Evolutionary conservation across 2,113 vertebrate species (phyloP).

Genomic region (Pterocles gutturalis): DNA sequence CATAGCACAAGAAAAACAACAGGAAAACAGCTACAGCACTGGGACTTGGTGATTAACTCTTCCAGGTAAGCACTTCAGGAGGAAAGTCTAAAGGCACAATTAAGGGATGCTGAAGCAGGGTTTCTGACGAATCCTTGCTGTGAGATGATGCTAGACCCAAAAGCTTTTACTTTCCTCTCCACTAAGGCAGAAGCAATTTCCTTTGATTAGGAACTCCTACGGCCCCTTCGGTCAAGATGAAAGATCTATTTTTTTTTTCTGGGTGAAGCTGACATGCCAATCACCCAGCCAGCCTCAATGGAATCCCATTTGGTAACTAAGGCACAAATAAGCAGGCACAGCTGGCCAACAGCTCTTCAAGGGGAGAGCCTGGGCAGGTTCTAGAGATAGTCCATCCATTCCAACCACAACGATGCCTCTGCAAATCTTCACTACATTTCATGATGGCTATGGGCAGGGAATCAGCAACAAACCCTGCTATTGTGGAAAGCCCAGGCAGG

Average conservation of each 20-base stretch:
- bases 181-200: conserved; percentile 38
- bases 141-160: conserved; percentile 28
- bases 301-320: background rate
- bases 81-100: conserved; percentile 20
- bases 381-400: background rate
- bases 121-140: conserved; percentile 17
- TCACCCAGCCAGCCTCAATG: background rate
- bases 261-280: background rate
- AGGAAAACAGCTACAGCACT: background rate
- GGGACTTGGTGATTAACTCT: conserved; percentile 33
- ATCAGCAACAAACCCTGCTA: background rate
- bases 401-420: background rate
- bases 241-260: background rate
- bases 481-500: background rate
- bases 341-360: background rate
- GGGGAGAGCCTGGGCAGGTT: background rate
- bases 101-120: conserved; percentile 8
- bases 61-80: conserved; percentile 25
- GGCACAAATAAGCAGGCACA: background rate
- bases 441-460: background rate
- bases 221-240: conserved; percentile 39
- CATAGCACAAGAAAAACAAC: conserved; percentile 19
- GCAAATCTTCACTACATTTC: background rate
- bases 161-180: conserved; percentile 30
- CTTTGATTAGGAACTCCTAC: conserved; percentile 35